Percentiles rank a stretch among this genome's conserved stretches.
Evolutionary conservation across 1,140 invertebrate genomes (phyloP).

Genomic region (Halictus rubicundus): DNA sequence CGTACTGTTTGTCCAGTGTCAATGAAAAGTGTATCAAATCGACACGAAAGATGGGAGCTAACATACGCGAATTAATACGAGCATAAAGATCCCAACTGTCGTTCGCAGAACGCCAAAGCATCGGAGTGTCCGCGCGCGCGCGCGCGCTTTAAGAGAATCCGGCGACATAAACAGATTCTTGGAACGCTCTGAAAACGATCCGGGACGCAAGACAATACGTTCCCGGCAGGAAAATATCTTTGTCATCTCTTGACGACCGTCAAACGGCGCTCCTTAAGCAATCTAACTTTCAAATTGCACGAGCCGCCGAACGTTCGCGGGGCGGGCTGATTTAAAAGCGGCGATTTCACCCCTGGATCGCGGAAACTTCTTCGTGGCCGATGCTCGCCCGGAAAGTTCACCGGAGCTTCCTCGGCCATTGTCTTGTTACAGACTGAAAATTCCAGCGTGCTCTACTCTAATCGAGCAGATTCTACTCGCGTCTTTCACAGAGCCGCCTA

Average conservation of each 20-base stretch:
- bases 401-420: slow-evolving; percentile 1
- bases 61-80: too few species aligned
- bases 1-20: too few species aligned
- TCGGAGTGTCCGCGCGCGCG: too few species aligned
- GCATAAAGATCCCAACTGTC: too few species aligned
- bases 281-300: slow-evolving; percentile 45
- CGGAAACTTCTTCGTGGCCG: neutral
- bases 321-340: slow-evolving; percentile 28
- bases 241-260: neutral
- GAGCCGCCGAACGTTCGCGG: neutral
- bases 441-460: neutral
- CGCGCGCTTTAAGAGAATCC: too few species aligned
- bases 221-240: neutral
- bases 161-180: too few species aligned
- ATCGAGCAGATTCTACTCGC: neutral
- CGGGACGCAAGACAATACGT: neutral
- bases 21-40: too few species aligned
- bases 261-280: slow-evolving; percentile 26
- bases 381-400: slow-evolving; percentile 3
- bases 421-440: neutral
- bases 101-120: too few species aligned
- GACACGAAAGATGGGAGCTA: too few species aligned
- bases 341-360: slow-evolving; percentile 3
- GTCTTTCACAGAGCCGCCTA: neutral
- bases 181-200: too few species aligned